Percentiles rank a stretch among this genome's conserved stretches.
These are phyloP conservation scores for Tanaodytes sp. DNA, from an alignment of 2,888 invertebrate genomes.

Conservation along the genomic window DNA sequence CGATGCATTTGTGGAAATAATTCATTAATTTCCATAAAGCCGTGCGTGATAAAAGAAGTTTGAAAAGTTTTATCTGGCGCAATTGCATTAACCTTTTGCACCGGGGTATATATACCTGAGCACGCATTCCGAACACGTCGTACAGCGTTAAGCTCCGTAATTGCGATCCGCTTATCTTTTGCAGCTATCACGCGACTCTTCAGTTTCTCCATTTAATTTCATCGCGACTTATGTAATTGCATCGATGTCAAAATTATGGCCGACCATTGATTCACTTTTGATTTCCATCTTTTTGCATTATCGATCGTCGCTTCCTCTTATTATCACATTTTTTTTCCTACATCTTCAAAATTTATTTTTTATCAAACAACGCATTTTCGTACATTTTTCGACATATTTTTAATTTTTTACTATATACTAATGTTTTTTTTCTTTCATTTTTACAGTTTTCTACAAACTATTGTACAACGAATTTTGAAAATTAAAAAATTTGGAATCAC, in stretches of 20 bases:
- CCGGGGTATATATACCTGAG: conserved; percentile 34
- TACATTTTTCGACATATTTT: too few species aligned
- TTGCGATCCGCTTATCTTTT: conserved; percentile 54
- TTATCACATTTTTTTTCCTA: not conserved
- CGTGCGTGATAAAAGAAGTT: conserved; percentile 52
- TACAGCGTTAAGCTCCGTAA: conserved; percentile 51
- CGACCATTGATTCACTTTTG: conserved; percentile 10
- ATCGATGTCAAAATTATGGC: conserved; percentile 21
- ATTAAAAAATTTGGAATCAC: too few species aligned
- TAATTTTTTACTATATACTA: too few species aligned
- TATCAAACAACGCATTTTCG: too few species aligned
- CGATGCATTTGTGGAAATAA: too few species aligned
- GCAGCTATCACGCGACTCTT: conserved; percentile 49
- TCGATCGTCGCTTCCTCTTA: too few species aligned
- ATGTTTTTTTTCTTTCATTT: too few species aligned
- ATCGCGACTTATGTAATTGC: conserved; percentile 38
- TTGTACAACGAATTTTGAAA: too few species aligned
- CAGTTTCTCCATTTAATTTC: conserved; percentile 45
- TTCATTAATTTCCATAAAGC: conserved; percentile 50
- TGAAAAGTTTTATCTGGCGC: conserved; percentile 51
- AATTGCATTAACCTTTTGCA: conserved; percentile 54
- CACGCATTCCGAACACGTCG: conserved; percentile 53
- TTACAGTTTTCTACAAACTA: too few species aligned
- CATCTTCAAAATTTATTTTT: too few species aligned
- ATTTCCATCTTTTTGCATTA: not conserved